These are phyloP conservation scores for Menidia menidia DNA, from an alignment of 2,797 vertebrate genomes.

Conservation along the genomic window DNA sequence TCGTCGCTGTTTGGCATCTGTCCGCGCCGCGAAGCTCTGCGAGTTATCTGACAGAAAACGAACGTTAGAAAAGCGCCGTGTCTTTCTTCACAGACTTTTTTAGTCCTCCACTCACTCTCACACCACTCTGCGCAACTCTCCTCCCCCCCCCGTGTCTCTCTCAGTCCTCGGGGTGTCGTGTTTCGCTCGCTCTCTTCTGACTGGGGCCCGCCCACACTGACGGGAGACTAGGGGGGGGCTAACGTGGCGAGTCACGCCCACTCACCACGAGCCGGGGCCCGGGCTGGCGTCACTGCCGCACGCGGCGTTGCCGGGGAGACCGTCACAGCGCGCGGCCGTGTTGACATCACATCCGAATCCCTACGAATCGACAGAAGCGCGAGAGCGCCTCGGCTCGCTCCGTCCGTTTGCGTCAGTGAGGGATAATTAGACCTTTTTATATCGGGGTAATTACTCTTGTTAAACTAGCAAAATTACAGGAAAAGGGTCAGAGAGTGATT, in stretches of 20 bases:
- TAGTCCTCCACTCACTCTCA: slow-evolving; percentile 75
- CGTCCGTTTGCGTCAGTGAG: slow-evolving; percentile 71
- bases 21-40: slow-evolving; percentile 48
- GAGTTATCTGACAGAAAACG: slow-evolving; percentile 62
- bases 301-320: slow-evolving; percentile 82
- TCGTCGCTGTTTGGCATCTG: slow-evolving; percentile 72
- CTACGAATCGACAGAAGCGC: slow-evolving; percentile 49
- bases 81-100: slow-evolving; percentile 77
- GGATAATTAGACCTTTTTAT: slow-evolving; percentile 57
- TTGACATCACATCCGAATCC: slow-evolving; percentile 77
- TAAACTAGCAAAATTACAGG: slow-evolving; percentile 30
- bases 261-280: slow-evolving; percentile 77
- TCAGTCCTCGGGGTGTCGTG: slow-evolving; percentile 83
- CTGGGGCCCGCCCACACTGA: slow-evolving; percentile 82
- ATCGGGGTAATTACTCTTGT: slow-evolving; percentile 54
- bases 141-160: slow-evolving; percentile 64
- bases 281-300: slow-evolving; percentile 81
- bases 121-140: slow-evolving; percentile 69
- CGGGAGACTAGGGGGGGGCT: slow-evolving; percentile 52
- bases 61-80: slow-evolving; percentile 46
- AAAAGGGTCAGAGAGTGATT: slow-evolving; percentile 48
- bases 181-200: slow-evolving; percentile 79
- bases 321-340: slow-evolving; percentile 62
- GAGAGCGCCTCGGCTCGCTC: slow-evolving; percentile 36
- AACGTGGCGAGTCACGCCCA: slow-evolving; percentile 82